Base-by-base conservation (phyloP, 2,113 vertebrate genomes). In the Tonatia bakeri region DNA sequence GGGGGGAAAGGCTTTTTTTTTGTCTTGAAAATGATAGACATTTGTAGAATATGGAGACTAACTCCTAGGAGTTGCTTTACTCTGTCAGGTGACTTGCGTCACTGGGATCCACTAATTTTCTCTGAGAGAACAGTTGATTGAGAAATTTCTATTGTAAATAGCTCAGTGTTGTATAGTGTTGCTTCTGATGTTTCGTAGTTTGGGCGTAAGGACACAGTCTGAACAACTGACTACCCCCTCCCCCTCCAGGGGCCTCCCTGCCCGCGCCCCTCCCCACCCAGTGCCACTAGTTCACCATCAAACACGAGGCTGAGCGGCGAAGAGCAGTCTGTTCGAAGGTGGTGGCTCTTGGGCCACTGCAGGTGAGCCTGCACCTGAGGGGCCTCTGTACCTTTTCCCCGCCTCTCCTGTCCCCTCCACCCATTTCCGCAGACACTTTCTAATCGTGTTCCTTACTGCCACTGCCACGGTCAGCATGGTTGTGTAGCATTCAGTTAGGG, bases 21-120 rank as follows among this genome's bases (percentile, higher is more conserved):
- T 98, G 99, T 99, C 99, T 99, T 99, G 99, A 99, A 99, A 99
- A 99, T 99, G 98, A 99, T 99, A 99, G 99, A 99, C 98, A 98
- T 99, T 99, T 99, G 99, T 99, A 99, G 99, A 99, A 99, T 99
- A 99, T 95, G 99, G 99, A 99, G 99, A 99, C 99, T 99, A 99
- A 99, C 99, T 99, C 99, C 99, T 99, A 99, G 99, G 99, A 99
- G 99, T 99, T 99, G 99, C 99, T 99, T 99, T 99, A 99, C 99
- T 99, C 99, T 98, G 99, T 99, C 99, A 99, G 98, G 99, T 99
- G 99, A 99, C 99, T 98, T 99, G 97, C 99, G 99, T 99, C 99
- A 99, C 99, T 99, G 98, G 98, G 98, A 99, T 98, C 99, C 99
- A 99, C 99, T 99, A 99, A 99, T 99, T 99, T 99, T 99, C 99